Evolutionary conservation across 92 coral and sea anemone species (phyloP).

Genomic region (Muricea muricata): DNA sequence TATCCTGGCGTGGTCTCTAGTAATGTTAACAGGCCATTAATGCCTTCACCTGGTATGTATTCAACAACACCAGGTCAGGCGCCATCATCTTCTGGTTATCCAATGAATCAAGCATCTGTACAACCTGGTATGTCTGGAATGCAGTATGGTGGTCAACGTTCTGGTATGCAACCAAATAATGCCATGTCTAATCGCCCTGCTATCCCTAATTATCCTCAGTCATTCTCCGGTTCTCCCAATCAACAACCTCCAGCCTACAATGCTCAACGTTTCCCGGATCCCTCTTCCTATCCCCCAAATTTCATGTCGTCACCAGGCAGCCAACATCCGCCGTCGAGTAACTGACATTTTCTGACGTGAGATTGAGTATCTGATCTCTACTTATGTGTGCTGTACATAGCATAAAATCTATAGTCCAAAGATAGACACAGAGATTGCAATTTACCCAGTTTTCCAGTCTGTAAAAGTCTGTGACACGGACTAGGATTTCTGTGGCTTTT

Average conservation of each 20-base stretch:
- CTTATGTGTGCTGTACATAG: too few relatives aligned
- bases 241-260: constrained; percentile 36
- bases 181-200: constrained; percentile 30
- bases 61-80: constrained; percentile 5
- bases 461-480: too few relatives aligned
- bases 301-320: constrained; percentile 36
- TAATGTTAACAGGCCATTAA: constrained; percentile 19
- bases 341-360: neutral
- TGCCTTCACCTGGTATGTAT: constrained; percentile 33
- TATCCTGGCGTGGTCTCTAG: constrained; percentile 10
- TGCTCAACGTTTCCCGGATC: constrained; percentile 24
- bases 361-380: too few relatives aligned
- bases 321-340: constrained; percentile 39
- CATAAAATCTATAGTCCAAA: too few relatives aligned
- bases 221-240: constrained; percentile 18
- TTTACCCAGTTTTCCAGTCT: too few relatives aligned
- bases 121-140: neutral
- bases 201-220: constrained; percentile 32
- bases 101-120: constrained; percentile 29
- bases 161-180: constrained; percentile 15
- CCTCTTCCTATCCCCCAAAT: constrained; percentile 21
- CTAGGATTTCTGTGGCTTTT: neutral
- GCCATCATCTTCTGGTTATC: constrained; percentile 1
- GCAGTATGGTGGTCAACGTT: constrained; percentile 13
- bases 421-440: too few relatives aligned